Percentiles rank a stretch among this genome's conserved stretches.
These are phyloP conservation scores for Dryobota labecula DNA, from an alignment of 2,888 invertebrate species.

Conservation along the genomic window DNA sequence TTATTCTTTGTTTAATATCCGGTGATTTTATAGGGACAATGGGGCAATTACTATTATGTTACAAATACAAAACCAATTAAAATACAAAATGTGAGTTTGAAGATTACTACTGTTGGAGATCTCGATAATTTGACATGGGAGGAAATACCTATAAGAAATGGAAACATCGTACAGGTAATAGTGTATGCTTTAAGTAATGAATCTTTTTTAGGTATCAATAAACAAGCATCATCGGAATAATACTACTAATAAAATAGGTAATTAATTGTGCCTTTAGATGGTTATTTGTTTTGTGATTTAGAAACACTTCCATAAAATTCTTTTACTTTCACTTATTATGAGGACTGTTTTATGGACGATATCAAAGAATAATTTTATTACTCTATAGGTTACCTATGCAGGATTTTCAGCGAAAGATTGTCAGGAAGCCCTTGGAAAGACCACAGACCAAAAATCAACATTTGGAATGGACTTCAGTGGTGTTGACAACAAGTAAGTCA, in stretches of 20 bases:
- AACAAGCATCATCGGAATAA: no score
- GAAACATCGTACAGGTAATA: conserved; percentile 14
- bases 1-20: no score
- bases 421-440: conserved; percentile 7
- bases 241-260: no score
- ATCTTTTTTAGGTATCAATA: no score
- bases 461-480: conserved; percentile 28
- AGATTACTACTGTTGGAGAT: neutral
- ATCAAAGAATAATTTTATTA: no score
- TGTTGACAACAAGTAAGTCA: conserved; percentile 13
- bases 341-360: no score
- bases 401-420: conserved; percentile 20
- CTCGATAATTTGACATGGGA: conserved; percentile 12
- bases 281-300: no score
- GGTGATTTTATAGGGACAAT: conserved; percentile 17
- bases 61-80: neutral
- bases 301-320: no score
- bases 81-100: conserved; percentile 6
- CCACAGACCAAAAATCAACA: neutral
- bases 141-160: conserved; percentile 1
- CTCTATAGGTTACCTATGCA: conserved; percentile 23
- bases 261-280: no score
- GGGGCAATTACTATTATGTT: conserved; percentile 18
- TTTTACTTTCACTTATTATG: no score
- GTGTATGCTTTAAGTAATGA: no score